Evolutionary conservation across 2,888 invertebrate species (phyloP).

Genomic region (Drosophila quinaria): DNA sequence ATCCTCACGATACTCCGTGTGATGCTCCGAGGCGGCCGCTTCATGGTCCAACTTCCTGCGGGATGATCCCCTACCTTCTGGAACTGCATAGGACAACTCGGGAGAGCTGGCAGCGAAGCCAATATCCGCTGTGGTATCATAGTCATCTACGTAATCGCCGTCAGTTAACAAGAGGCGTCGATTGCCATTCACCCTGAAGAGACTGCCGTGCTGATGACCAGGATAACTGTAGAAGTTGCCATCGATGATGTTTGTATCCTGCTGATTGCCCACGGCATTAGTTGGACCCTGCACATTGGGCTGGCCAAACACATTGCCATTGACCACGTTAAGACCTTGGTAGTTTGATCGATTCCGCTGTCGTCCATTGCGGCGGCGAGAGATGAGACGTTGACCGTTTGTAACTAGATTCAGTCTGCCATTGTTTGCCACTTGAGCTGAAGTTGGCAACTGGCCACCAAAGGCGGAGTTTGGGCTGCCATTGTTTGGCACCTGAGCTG

Average conservation of each 20-base stretch:
- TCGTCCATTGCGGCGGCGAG: conserved; percentile 35
- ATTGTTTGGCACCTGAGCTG: conserved; percentile 12
- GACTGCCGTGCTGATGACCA: conserved; percentile 13
- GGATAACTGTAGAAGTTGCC: conserved; percentile 65
- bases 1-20: conserved; percentile 57
- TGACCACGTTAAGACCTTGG: conserved; percentile 70
- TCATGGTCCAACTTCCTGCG: conserved; percentile 30
- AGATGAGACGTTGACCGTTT: conserved; percentile 1
- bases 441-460: background rate
- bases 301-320: conserved; percentile 65
- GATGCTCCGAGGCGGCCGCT: conserved; percentile 42
- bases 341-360: conserved; percentile 58
- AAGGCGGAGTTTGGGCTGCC: background rate
- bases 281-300: conserved; percentile 58
- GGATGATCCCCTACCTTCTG: conserved; percentile 40
- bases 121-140: conserved; percentile 38
- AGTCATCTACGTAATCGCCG: conserved; percentile 60
- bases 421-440: conserved; percentile 6
- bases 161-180: conserved; percentile 49
- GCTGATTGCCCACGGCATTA: conserved; percentile 60
- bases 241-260: conserved; percentile 73
- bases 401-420: conserved; percentile 8
- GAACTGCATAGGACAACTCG: conserved; percentile 54
- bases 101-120: conserved; percentile 56
- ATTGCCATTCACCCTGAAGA: conserved; percentile 51